Base-by-base conservation (phyloP, 30 jellyfish, hydroid and myxozoan species). In the Haliclystus octoradiatus region DNA sequence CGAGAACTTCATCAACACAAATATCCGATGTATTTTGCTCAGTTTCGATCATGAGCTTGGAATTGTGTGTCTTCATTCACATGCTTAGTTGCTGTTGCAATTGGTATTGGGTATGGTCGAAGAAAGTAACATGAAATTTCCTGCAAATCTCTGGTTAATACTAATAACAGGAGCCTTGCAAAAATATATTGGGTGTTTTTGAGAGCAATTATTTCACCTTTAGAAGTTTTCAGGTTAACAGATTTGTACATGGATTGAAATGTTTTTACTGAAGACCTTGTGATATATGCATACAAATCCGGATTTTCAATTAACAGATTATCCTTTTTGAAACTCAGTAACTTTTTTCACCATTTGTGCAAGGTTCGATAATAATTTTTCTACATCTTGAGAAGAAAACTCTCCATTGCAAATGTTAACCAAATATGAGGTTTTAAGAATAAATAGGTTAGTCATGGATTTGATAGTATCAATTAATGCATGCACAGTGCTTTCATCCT, bases 111-210 rank as follows among this genome's bases (percentile, higher is more conserved):
- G 24, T 24, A 14, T 25, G 80, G 78, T 25, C 85, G 73, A 15
- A 64, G 73, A 0, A 67, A 74, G 26, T 60, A 60, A 3, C 2
- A 1, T 27, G 52, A 50, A 9, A 72, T 77, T 72, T 52, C 83
- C 66, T 64, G 63, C 84, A 74, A 29, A 31, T 74, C 5, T 70
- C 66, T 64, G 63, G 74, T 63, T 67, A 31, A 63, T 5, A 70
- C 81, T 13, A 74, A 32, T 49, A 64, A 28, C 31, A 74, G 40
- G 65, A 74, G 79, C 49, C 65, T 74, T 64, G 85, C 85, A 64
- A 74, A 74, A 27, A 72, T 28, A 72, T 62, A 34, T 24, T 69
- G 49, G 28, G 80, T 30, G n/a, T n/a, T n/a, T n/a, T n/a, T n/a
- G n/a, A n/a, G n/a, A n/a, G n/a, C n/a, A n/a, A n/a, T n/a, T n/a